phyloP scores from a whole-genome alignment of 2,888 invertebrate species.

The Parnassius smintheus region DNA sequence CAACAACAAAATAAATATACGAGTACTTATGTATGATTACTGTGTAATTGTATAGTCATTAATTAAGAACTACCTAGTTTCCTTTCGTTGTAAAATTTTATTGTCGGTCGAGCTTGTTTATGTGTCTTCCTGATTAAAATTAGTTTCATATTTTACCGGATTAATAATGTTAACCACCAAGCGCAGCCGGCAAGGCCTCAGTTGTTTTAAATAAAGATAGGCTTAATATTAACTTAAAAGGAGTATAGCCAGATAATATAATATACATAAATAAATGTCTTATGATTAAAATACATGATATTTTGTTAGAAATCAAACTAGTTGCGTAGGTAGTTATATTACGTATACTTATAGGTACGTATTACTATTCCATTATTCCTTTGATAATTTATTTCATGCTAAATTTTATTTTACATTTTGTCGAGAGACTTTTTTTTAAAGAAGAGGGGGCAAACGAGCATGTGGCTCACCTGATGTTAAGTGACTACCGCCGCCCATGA shows the following conservation, averaged over 20 bases:
- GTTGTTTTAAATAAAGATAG: constrained; percentile 1
- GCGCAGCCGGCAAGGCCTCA: not conserved
- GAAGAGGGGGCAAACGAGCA: too few relatives aligned
- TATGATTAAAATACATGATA: constrained; percentile 16
- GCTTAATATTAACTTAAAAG: not conserved
- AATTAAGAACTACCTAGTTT: constrained; percentile 28
- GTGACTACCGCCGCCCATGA: too few relatives aligned
- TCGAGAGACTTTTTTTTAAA: too few relatives aligned
- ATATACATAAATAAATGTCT: constrained; percentile 20
- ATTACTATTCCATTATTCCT: too few relatives aligned
- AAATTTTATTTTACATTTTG: too few relatives aligned
- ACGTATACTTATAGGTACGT: too few relatives aligned
- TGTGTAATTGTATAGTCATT: constrained; percentile 38
- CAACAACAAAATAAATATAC: constrained; percentile 31
- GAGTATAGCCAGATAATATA: constrained; percentile 2
- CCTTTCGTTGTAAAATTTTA: constrained; percentile 26
- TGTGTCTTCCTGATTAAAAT: constrained; percentile 42
- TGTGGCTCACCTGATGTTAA: too few relatives aligned
- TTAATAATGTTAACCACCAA: constrained; percentile 4
- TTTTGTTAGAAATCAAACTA: too few relatives aligned
- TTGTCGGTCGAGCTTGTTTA: constrained; percentile 53
- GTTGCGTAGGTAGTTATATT: too few relatives aligned
- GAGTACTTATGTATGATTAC: constrained; percentile 21
- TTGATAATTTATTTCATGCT: too few relatives aligned
- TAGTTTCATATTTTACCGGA: constrained; percentile 5